Percentiles rank a stretch among this genome's conserved stretches.
phyloP scores from a whole-genome alignment of 2,113 vertebrate genomes.

The Halcyon senegalensis region DNA sequence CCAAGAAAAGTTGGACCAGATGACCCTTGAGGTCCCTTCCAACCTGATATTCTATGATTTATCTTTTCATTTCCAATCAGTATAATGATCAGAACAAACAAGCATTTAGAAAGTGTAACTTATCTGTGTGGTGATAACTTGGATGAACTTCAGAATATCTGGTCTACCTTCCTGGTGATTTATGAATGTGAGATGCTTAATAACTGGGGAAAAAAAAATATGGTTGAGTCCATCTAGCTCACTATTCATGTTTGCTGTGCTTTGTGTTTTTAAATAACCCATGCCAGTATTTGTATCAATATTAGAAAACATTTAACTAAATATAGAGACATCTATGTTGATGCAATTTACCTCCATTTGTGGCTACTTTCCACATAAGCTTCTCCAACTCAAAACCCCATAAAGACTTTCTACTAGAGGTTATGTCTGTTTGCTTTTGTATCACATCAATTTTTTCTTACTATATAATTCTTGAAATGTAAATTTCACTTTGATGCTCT shows the following conservation, averaged over 20 bases:
- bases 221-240: neutral
- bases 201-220: neutral
- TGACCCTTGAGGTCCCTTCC: neutral
- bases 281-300: neutral
- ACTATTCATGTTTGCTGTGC: neutral
- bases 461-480: neutral
- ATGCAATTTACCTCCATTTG: neutral
- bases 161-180: conserved; percentile 30
- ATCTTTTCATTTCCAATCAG: conserved; percentile 46
- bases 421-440: neutral
- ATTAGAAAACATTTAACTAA: neutral
- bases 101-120: neutral
- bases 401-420: neutral
- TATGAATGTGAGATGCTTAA: conserved; percentile 35
- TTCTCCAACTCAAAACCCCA: neutral
- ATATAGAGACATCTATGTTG: neutral
- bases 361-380: neutral
- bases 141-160: neutral
- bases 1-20: neutral
- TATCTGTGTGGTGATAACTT: neutral
- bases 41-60: neutral
- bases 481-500: neutral
- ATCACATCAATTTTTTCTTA: neutral
- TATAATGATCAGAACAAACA: conserved; percentile 25
- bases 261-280: conserved; percentile 5